Evolutionary conservation across 2,113 vertebrate species (phyloP), one percentile per base, ranked within the genome.

Genomic region (Shinisaurus crocodilurus): DNA sequence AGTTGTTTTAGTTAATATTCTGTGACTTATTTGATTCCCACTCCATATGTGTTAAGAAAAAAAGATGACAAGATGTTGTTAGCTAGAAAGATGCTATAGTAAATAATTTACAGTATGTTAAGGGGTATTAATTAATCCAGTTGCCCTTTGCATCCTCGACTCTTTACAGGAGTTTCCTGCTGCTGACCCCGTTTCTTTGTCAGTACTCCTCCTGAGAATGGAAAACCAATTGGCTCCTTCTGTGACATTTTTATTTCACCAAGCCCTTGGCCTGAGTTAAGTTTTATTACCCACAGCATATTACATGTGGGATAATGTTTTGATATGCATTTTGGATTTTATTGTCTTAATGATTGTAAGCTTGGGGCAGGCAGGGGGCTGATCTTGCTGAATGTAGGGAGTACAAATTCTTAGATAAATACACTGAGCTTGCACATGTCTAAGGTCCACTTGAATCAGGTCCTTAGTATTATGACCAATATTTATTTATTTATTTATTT

Each of bases 41-140:
- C 87, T 91, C 95, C 85, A 95, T 95, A 93, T 91, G 87, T 50
- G 94, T 95, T 91, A 94, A 93, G 40, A 79, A 48, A 1, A 93
- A 40, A 94, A 94, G 90, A 91, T 89, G 0, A 86, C 27, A 95
- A 83, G 93, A 95, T 87, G 72, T 89, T 94, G 67, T 92, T 1
- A 1, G 6, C 75, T 90, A 32, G 75, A 90, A 94, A 96, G 96
- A 32, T 91, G 37, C 48, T 70, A 0, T 15, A 86, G 9, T 91
- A 93, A 94, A 93, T 94, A 25, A 90, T 94, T 93, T 94, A 76
- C n/a, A 90, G 89, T 25, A 32, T 20, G 3, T 70, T 34, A 70
- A 63, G 23, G 37, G 25, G 60, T n/a, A 40, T n/a, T n/a, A n/a
- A n/a, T n/a, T 34, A 16, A 18, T 57, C 12, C 27, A 20, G 54